Conservation (phyloP, 2,888 invertebrate genomes). For the Cotesia congregata region DNA sequence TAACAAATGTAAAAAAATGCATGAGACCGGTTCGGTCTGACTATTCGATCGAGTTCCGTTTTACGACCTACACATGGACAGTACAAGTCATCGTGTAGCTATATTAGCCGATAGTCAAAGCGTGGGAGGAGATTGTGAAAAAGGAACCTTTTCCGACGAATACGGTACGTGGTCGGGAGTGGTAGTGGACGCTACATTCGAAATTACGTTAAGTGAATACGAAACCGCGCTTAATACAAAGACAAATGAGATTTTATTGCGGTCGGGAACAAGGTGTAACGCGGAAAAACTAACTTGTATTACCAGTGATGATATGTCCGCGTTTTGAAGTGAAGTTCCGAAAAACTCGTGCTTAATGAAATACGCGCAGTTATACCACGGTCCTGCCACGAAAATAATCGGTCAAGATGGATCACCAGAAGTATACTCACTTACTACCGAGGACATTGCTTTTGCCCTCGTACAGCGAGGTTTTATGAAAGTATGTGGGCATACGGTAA, state of each 20-base stretch:
- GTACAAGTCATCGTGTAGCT: background rate
- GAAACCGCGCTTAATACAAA: background rate
- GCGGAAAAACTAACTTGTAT: background rate
- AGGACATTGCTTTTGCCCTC: background rate
- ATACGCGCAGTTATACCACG: background rate
- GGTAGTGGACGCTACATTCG: background rate
- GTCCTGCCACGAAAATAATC: background rate
- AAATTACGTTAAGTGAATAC: background rate
- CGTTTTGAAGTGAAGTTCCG: background rate
- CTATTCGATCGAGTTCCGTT: background rate
- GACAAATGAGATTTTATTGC: background rate
- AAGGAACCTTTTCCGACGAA: background rate
- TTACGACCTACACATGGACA: background rate
- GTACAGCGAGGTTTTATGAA: no score
- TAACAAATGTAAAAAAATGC: background rate
- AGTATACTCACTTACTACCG: background rate
- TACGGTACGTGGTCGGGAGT: background rate
- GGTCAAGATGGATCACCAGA: background rate
- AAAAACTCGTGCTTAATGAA: background rate
- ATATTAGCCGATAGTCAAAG: background rate
- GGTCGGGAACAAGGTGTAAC: background rate
- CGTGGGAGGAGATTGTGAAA: background rate
- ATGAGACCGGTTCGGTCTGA: background rate
- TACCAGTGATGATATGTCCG: background rate
- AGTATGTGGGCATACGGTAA: no score